Conservation (phyloP, 2,797 vertebrate species). For the Gymnothorax javanicus region DNA sequence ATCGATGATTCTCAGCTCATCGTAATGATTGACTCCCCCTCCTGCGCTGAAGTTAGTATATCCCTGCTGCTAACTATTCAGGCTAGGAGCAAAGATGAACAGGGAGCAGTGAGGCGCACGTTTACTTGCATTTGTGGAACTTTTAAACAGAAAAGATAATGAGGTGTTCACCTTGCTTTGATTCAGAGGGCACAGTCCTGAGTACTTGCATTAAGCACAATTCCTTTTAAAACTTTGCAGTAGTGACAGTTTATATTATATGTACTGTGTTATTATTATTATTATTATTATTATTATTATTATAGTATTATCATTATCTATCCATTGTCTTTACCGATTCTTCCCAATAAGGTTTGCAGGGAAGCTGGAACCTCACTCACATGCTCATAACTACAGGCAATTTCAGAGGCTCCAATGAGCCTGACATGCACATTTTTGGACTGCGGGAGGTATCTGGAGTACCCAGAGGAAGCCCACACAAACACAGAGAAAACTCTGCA, state of each 20-base stretch:
- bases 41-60: not conserved
- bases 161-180: not conserved
- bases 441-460: no score
- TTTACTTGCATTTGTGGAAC: not conserved
- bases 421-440: no score
- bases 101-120: not conserved
- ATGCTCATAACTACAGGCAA: no score
- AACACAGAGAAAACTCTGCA: no score
- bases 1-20: slow-evolving; percentile 2
- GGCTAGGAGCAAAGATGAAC: not conserved
- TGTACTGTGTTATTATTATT: not conserved
- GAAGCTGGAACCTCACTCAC: no score
- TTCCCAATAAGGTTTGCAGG: no score
- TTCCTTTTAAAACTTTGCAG: not conserved
- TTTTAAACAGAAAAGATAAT: not conserved
- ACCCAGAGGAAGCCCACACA: no score
- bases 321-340: no score
- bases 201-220: not conserved
- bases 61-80: not conserved
- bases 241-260: not conserved
- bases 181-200: not conserved
- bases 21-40: not conserved
- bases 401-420: no score
- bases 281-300: not conserved
- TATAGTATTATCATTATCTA: no score